Conservation (phyloP, 2,888 invertebrate species). For the Pherbina coryleti region DNA sequence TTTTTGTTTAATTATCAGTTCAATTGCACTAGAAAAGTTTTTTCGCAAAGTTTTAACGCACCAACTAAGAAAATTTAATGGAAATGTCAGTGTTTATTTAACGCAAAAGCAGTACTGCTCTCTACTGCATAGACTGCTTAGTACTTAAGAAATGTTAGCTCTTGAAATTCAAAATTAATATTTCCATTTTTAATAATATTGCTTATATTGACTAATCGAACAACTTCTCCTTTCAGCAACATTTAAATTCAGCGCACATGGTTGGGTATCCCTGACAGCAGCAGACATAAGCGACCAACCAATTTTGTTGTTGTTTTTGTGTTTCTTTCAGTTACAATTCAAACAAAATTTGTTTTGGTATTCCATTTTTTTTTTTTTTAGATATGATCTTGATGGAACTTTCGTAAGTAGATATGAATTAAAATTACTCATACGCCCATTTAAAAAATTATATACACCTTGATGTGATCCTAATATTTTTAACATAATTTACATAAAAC, state of each 20-base stretch:
- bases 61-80: background rate
- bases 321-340: background rate
- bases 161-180: background rate
- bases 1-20: no score
- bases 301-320: background rate
- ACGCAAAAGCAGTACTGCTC: background rate
- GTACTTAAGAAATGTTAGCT: background rate
- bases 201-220: background rate
- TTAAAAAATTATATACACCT: no score
- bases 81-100: background rate
- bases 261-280: background rate
- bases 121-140: background rate
- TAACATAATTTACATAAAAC: no score
- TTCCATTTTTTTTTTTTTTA: background rate
- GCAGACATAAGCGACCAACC: slow-evolving; percentile 13
- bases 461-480: no score
- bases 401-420: slow-evolving; percentile 24
- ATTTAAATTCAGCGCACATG: background rate
- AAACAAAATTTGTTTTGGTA: no score
- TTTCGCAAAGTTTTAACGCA: background rate
- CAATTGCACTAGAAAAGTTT: no score
- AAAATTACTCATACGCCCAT: slow-evolving; percentile 29
- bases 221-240: slow-evolving; percentile 9
- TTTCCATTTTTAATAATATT: background rate
- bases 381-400: background rate